phyloP scores from a whole-genome alignment of 2,797 vertebrate genomes.

The Poecilia velifera region DNA sequence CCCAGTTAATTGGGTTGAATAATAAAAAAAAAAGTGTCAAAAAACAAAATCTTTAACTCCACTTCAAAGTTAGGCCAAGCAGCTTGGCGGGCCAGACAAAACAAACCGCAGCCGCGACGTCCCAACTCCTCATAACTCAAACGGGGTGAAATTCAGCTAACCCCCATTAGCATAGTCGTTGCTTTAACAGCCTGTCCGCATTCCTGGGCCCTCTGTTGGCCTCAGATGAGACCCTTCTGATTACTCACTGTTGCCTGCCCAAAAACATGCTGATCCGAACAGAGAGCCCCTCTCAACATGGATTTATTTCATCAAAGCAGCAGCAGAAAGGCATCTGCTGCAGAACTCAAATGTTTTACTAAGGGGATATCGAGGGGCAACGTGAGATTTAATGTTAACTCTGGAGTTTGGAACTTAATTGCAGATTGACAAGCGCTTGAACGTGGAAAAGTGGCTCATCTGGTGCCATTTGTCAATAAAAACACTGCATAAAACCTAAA shows the following conservation, averaged over 20 bases:
- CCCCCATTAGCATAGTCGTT: constrained; percentile 73
- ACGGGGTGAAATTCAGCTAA: constrained; percentile 80
- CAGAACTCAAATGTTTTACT: constrained; percentile 11
- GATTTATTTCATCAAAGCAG: constrained; percentile 46
- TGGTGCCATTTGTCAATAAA: constrained; percentile 36
- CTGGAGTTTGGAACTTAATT: constrained; percentile 34
- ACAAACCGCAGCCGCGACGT: constrained; percentile 86
- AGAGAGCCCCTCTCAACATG: constrained; percentile 45
- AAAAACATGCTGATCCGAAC: constrained; percentile 71
- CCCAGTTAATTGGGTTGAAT: constrained; percentile 81
- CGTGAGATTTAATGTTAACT: constrained; percentile 17
- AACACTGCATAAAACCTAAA: constrained; percentile 45
- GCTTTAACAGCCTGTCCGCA: constrained; percentile 77
- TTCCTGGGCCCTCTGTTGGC: constrained; percentile 68
- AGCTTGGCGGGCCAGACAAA: constrained; percentile 89
- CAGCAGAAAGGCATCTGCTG: constrained; percentile 1
- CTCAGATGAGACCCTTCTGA: constrained; percentile 83
- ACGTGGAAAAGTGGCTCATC: constrained; percentile 40
- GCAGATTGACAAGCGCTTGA: constrained; percentile 43
- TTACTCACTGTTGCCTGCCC: constrained; percentile 69
- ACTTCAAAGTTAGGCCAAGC: constrained; percentile 70
- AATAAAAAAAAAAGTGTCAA: constrained; percentile 82
- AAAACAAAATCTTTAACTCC: constrained; percentile 83
- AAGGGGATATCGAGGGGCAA: constrained; percentile 23
- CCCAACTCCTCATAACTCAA: constrained; percentile 84